phyloP scores from a whole-genome alignment of 2,797 vertebrate species.

The Eutrigla gurnardus region DNA sequence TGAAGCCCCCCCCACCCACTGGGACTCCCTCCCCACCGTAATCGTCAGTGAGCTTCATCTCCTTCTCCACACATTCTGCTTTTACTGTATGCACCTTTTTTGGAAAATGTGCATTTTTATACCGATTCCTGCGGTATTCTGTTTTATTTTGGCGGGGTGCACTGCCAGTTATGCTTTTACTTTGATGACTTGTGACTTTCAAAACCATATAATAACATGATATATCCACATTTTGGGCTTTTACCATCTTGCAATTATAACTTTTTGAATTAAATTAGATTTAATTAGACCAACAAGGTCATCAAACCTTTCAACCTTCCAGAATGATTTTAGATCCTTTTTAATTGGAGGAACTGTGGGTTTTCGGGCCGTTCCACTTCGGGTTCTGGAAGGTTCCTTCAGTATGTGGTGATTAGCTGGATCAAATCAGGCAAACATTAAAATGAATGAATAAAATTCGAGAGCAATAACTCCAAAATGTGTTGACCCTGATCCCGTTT shows the following conservation, averaged over 20 bases:
- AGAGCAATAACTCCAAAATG: too few species aligned
- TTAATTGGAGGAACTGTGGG: too few species aligned
- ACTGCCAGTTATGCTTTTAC: slow-evolving; percentile 15
- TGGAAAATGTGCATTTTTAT: slow-evolving; percentile 44
- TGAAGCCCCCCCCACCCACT: background rate
- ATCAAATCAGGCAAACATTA: too few species aligned
- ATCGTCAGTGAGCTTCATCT: slow-evolving; percentile 47
- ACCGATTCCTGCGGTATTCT: background rate
- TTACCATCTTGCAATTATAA: background rate
- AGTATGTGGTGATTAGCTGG: too few species aligned
- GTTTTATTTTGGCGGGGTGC: slow-evolving; percentile 43
- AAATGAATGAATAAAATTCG: too few species aligned
- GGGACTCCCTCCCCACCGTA: slow-evolving; percentile 33
- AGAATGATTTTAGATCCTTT: too few species aligned
- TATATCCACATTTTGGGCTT: slow-evolving; percentile 1
- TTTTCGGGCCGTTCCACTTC: too few species aligned
- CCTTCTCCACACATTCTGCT: slow-evolving; percentile 30
- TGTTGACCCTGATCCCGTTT: too few species aligned
- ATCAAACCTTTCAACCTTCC: too few species aligned
- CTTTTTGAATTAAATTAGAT: background rate
- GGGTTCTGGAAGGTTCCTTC: too few species aligned
- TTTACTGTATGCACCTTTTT: slow-evolving; percentile 36
- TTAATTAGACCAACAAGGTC: too few species aligned
- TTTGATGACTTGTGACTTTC: background rate
- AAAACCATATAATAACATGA: too few species aligned